Base-by-base conservation (phyloP, 2,888 invertebrate species). In the Macropis europaea region DNA sequence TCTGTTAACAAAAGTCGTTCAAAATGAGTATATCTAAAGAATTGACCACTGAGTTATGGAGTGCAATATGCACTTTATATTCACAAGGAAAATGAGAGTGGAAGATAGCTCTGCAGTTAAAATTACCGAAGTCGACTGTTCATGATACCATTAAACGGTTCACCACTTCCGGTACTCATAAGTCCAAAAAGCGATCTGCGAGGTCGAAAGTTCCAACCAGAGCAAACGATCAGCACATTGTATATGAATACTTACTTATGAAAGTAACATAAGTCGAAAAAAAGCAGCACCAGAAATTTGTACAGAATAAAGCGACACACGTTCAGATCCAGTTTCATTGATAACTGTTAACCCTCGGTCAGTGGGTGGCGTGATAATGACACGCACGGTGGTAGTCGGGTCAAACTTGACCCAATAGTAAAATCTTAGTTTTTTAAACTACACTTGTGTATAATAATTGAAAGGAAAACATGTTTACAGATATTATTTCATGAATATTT, bases 1-100 rank as follows among this genome's bases (percentile, higher is more conserved):
- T n/a, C n/a, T n/a, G n/a, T n/a, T n/a, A n/a, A n/a, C n/a, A 43
- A 32, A 22, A 36, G 26, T 45, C 62, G 36, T 19, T n/a, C 36
- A 28, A 24, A 62, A 56, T 56, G 4, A 7, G 30, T 7, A 30
- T 6, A 30, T 6, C 30, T 6, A 7, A 30, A 30, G 30, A 30
- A 30, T n/a, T n/a, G n/a, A n/a, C n/a, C 30, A 30, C 30, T 30
- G 30, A 6, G 7, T 6, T 30, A 6, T 7, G 30, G 4, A 30
- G 30, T 30, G 30, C 30, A 4, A 7, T 7, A 7, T 30, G 4
- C 30, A 30, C 30, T 4, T 30, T 30, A 7, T 6, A 4, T 30
- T 30, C 7, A 7, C 5, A 30, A 30, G 30, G 30, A 30, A 30
- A 30, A 30, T 30, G 5, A 30, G 30, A 30, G 30, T 6, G 30